Evolutionary conservation across 2,113 vertebrate species (phyloP).

Genomic region (Dipodomys stephensi): DNA sequence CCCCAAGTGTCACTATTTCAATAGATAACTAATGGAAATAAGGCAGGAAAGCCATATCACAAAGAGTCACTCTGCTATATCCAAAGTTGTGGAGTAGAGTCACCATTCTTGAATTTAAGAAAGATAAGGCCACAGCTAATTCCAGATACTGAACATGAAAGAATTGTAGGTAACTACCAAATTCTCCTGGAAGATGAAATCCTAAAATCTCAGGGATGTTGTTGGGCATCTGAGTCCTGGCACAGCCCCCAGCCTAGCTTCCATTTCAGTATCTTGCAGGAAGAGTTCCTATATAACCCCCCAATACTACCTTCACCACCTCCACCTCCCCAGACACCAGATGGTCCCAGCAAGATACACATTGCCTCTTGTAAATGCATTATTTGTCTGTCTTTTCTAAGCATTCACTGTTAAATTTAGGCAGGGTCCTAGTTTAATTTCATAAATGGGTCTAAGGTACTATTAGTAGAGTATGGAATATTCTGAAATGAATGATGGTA

Average conservation of each 20-base stretch:
- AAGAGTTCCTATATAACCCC: not conserved
- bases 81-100: not conserved
- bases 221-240: not conserved
- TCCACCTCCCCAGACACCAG: constrained; percentile 47
- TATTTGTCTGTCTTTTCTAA: constrained; percentile 45
- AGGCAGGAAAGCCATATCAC: not conserved
- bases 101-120: not conserved
- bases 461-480: not conserved
- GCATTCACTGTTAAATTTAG: constrained; percentile 53
- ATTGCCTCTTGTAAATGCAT: constrained; percentile 44
- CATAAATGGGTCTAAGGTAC: not conserved
- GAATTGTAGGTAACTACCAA: not conserved
- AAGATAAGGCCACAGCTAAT: not conserved
- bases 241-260: not conserved
- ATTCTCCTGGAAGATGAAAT: not conserved
- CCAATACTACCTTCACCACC: not conserved
- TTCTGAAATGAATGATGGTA: not conserved
- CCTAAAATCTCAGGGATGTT: not conserved
- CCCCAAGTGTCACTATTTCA: not conserved
- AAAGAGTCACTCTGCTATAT: not conserved
- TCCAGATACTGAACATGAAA: constrained; percentile 32
- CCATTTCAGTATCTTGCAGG: not conserved
- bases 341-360: constrained; percentile 29
- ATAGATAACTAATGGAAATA: constrained; percentile 32
- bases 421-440: not conserved